Evolutionary conservation across 2,113 vertebrate genomes (phyloP).

Genomic region (Natator depressus): DNA sequence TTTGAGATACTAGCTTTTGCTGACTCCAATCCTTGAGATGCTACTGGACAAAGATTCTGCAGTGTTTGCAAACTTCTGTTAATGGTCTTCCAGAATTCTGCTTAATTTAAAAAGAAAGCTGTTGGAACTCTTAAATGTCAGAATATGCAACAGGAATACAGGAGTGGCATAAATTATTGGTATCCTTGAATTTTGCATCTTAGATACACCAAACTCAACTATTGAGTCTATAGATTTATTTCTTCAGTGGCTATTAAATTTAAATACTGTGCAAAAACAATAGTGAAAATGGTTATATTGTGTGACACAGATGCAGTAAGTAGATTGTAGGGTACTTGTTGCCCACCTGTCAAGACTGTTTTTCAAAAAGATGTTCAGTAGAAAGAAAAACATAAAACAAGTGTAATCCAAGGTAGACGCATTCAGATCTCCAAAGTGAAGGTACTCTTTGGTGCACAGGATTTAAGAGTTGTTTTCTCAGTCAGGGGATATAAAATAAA

Average conservation of each 20-base stretch:
- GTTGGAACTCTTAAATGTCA: not conserved
- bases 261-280: not conserved
- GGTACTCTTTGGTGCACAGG: not conserved
- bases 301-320: not conserved
- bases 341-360: not conserved
- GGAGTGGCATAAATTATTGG: fast-evolving
- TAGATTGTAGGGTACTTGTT: not conserved
- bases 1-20: not conserved
- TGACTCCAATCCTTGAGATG: fast-evolving
- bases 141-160: not conserved
- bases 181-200: not conserved
- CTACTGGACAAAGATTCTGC: not conserved
- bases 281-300: not conserved
- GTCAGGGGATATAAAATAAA: not conserved
- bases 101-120: not conserved
- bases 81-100: not conserved
- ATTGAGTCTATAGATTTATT: not conserved
- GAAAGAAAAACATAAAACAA: not conserved
- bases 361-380: not conserved
- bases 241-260: not conserved
- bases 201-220: not conserved
- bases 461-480: not conserved
- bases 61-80: not conserved
- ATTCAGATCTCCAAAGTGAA: not conserved
- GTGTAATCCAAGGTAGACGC: not conserved